Conservation (phyloP, 2,888 invertebrate genomes). For the Hydropsyche betteni region DNA sequence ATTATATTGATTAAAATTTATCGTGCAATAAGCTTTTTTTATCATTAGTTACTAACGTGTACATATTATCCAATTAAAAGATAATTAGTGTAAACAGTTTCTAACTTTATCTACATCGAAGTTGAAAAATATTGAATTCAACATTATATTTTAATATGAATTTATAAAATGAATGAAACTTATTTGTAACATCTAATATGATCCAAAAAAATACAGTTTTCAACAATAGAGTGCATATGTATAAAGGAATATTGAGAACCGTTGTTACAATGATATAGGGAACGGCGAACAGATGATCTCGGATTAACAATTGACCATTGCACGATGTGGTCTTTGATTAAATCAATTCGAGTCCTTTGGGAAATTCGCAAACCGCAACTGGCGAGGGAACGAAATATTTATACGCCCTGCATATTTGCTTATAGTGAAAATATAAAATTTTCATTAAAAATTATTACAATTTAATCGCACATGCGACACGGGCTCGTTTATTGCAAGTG, state of each 20-base stretch:
- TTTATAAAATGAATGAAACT: too few species aligned
- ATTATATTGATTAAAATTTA: too few species aligned
- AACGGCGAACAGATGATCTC: slow-evolving; percentile 41
- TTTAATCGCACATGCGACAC: too few species aligned
- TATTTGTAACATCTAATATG: background rate
- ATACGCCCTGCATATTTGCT: background rate
- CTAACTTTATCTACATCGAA: too few species aligned
- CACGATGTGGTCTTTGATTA: slow-evolving; percentile 44
- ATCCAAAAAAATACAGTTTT: background rate
- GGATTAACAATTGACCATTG: slow-evolving; percentile 47
- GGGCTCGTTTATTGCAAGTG: background rate
- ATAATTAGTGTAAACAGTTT: too few species aligned
- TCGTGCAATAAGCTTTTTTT: too few species aligned
- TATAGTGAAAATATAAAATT: too few species aligned
- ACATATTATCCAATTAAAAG: too few species aligned
- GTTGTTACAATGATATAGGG: background rate
- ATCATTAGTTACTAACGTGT: too few species aligned
- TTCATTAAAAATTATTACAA: too few species aligned
- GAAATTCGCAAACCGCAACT: slow-evolving; percentile 37
- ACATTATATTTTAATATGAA: too few species aligned
- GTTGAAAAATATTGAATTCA: too few species aligned
- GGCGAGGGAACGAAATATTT: background rate
- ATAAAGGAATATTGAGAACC: slow-evolving; percentile 7
- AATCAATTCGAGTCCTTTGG: slow-evolving; percentile 48
- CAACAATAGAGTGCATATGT: background rate